These are phyloP conservation scores for Porphyrio hochstetteri DNA, from an alignment of 2,113 vertebrate genomes.

Conservation along the genomic window DNA sequence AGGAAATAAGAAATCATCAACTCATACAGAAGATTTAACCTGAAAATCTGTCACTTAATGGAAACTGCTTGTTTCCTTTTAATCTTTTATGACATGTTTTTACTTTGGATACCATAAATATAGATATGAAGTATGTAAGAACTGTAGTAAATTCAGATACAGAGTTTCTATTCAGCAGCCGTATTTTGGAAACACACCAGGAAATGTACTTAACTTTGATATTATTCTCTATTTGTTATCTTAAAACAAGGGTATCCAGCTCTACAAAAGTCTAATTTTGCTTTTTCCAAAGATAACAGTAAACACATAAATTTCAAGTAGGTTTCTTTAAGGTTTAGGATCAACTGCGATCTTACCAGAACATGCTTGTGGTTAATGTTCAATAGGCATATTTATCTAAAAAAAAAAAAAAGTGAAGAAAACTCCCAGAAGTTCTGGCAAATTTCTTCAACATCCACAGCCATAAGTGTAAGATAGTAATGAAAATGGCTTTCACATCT, in stretches of 20 bases:
- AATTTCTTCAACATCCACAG: neutral
- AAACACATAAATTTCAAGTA: neutral
- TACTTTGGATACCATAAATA: neutral
- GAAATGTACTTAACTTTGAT: neutral
- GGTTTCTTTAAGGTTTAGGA: neutral
- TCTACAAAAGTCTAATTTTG: neutral
- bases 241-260: neutral
- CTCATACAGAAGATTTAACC: neutral
- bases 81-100: neutral
- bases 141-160: neutral
- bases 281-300: neutral
- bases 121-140: neutral
- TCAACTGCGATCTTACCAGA: neutral
- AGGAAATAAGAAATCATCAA: neutral
- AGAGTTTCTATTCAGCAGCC: neutral
- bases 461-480: neutral
- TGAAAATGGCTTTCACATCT: neutral
- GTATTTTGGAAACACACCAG: neutral
- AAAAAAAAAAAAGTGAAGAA: neutral
- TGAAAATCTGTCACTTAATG: neutral
- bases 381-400: neutral
- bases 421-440: neutral
- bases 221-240: neutral
- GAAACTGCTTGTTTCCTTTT: neutral
- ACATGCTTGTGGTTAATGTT: neutral